Evolutionary conservation across 1,140 invertebrate species (phyloP), one percentile per base, ranked within the genome.

Genomic region (Drosophila gunungcola): DNA sequence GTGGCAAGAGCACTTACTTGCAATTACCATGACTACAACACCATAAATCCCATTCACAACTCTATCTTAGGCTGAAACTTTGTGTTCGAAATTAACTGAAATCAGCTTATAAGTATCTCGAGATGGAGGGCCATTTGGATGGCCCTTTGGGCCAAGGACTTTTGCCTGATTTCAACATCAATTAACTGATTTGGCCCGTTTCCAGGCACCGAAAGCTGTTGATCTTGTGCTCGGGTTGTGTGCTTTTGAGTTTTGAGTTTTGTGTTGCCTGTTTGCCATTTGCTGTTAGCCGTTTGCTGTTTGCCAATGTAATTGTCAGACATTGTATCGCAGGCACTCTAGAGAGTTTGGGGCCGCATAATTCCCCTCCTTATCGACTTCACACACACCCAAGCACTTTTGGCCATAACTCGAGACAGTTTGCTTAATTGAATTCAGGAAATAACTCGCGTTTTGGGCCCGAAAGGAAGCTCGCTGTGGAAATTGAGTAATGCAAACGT

Each of bases 401-500:
- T 38, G 64, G 60, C 70, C 65, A 78, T 78, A 81, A 86, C 51
- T 81, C 52, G n/a, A 56, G 64, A 82, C 51, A 75, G 80, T 76
- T 78, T 78, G 83, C 69, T 69, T 86, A 82, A 86, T 86, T 86
- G 83, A 82, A 82, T 86, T 88, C 65, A 82, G 80, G 78, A 75
- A 85, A 85, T 85, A 73, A 56, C 39, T 75, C 41, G 58, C 64
- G 52, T 34, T 55, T 55, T 11, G 42, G 48, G 45, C 13, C 65
- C 46, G 6, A 39, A 64, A 51, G 54, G 53, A 69, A 74, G 61
- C 62, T 36, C 51, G 41, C 34, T 51, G 41, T 21, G 57, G 54
- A 83, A 85, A 84, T 85, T 80, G 81, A 77, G 81, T 80, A 80
- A 85, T 86, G 68, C 74, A 77, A 86, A 85, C 82, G 81, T 86